These are phyloP conservation scores for Nymphalis urticae DNA, from an alignment of 2,888 invertebrate species.

Conservation along the genomic window DNA sequence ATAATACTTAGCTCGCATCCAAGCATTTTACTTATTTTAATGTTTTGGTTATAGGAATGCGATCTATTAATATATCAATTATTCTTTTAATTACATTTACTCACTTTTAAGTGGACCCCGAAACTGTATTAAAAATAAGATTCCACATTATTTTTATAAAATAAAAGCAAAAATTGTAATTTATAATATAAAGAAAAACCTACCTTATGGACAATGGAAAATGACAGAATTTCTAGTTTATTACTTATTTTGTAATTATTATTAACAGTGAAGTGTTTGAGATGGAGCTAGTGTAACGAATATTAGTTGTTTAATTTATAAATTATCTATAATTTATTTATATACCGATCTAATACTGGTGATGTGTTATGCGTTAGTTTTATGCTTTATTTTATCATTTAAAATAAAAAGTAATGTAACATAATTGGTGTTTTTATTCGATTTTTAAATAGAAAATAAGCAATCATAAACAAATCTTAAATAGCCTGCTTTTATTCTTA, in stretches of 20 bases:
- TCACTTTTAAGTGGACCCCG: neutral
- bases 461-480: neutral
- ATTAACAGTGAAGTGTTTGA: conserved; percentile 17
- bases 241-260: neutral
- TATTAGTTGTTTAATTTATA: conserved; percentile 11
- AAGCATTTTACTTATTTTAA: conserved; percentile 15
- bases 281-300: conserved; percentile 14
- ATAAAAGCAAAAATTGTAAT: neutral
- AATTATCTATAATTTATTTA: conserved; percentile 1
- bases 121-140: conserved; percentile 7
- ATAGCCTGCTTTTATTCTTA: no score
- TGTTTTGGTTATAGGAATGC: neutral
- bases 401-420: conserved; percentile 33
- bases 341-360: conserved; percentile 4
- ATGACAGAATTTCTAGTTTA: neutral
- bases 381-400: conserved; percentile 31
- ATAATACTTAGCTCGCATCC: conserved; percentile 12
- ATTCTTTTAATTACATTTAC: neutral
- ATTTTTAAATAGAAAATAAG: neutral
- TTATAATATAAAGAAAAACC: neutral
- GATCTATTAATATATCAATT: neutral
- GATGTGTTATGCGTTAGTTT: conserved; percentile 21
- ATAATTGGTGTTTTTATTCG: conserved; percentile 22
- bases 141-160: conserved; percentile 1
- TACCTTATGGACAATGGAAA: neutral